phyloP scores from a whole-genome alignment of 2,797 vertebrate genomes.

The Triplophysa yarkandensis region DNA sequence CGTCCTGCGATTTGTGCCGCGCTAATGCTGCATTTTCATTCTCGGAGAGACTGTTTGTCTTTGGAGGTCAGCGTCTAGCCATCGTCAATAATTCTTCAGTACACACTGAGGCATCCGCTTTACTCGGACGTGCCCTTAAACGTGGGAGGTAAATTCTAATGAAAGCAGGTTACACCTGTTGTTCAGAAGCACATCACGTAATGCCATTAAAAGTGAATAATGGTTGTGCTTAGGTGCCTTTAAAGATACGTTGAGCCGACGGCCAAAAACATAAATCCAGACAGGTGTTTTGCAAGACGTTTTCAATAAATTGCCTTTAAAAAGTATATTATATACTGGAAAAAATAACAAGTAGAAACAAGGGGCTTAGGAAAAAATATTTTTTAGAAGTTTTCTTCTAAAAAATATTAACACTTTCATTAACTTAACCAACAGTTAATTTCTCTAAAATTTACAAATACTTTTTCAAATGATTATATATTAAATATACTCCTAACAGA shows the following conservation, averaged over 20 bases:
- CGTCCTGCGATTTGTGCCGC: slow-evolving; percentile 34
- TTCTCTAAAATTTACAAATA: too few relatives aligned
- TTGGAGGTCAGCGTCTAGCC: slow-evolving; percentile 38
- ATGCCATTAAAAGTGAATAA: slow-evolving; percentile 33
- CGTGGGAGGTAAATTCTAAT: slow-evolving; percentile 24
- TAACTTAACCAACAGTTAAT: too few relatives aligned
- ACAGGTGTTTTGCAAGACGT: not conserved
- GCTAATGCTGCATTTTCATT: slow-evolving; percentile 24
- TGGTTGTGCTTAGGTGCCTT: not conserved
- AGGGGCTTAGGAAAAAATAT: too few relatives aligned
- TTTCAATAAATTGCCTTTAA: not conserved
- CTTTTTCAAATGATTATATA: too few relatives aligned
- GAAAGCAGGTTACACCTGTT: slow-evolving; percentile 47
- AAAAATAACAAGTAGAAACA: too few relatives aligned
- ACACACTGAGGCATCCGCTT: slow-evolving; percentile 14
- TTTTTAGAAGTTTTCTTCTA: too few relatives aligned
- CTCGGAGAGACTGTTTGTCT: slow-evolving; percentile 42
- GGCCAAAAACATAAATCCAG: not conserved
- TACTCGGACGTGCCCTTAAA: slow-evolving; percentile 1
- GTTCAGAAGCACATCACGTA: slow-evolving; percentile 28
- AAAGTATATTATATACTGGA: not conserved
- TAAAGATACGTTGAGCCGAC: not conserved
- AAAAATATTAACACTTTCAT: too few relatives aligned
- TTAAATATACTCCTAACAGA: too few relatives aligned
- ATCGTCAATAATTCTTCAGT: slow-evolving; percentile 44